Evolutionary conservation across 2,113 vertebrate species (phyloP).

Genomic region (Ceyx cyanopectus): DNA sequence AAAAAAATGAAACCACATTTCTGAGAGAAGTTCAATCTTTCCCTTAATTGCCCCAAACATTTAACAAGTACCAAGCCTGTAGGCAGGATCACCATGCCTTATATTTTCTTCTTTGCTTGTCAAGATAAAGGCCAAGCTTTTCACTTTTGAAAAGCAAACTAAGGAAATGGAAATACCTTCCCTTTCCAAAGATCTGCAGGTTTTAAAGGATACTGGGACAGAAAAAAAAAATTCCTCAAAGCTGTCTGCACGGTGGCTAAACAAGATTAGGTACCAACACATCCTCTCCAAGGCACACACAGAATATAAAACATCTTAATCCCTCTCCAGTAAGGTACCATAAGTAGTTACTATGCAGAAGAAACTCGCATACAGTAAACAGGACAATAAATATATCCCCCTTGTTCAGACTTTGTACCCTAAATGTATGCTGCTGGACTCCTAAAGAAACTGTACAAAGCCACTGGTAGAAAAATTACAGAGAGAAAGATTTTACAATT

Average conservation of each 20-base stretch:
- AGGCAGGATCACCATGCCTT: slow-evolving; percentile 73
- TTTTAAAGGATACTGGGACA: slow-evolving; percentile 76
- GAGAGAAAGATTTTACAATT: neutral
- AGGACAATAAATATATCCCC: neutral
- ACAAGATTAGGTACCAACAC: slow-evolving; percentile 88
- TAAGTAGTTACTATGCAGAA: slow-evolving; percentile 47
- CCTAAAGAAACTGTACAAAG: neutral
- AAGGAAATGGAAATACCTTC: slow-evolving; percentile 81
- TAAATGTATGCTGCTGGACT: neutral
- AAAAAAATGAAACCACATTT: slow-evolving; percentile 1
- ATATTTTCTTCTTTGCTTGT: slow-evolving; percentile 64
- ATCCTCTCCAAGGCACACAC: slow-evolving; percentile 83
- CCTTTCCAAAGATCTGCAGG: slow-evolving; percentile 73
- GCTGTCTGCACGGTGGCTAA: slow-evolving; percentile 84
- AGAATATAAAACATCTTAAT: slow-evolving; percentile 83
- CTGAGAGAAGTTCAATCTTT: slow-evolving; percentile 19
- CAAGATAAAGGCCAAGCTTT: slow-evolving; percentile 72
- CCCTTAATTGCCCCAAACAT: slow-evolving; percentile 78
- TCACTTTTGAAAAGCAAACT: slow-evolving; percentile 63
- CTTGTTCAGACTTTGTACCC: neutral
- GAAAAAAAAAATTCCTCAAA: slow-evolving; percentile 80
- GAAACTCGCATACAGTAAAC: neutral
- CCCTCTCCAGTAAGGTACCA: slow-evolving; percentile 47
- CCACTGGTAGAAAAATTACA: neutral
- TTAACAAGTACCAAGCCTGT: slow-evolving; percentile 81